Conservation (phyloP, 2,113 vertebrate genomes). For the Python bivittatus region DNA sequence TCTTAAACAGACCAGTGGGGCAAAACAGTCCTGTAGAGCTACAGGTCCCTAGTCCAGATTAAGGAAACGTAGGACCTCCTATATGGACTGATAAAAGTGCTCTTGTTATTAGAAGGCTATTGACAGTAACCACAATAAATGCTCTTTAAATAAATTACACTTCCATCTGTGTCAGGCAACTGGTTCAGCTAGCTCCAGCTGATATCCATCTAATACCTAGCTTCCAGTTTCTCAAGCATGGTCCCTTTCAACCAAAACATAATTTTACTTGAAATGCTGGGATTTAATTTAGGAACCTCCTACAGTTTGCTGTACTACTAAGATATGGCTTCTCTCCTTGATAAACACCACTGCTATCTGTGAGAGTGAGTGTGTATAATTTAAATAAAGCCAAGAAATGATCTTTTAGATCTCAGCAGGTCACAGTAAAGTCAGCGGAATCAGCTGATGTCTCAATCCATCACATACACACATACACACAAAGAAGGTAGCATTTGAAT, state of each 20-base stretch:
- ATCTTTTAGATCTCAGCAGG: neutral
- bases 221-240: neutral
- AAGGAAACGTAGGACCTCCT: neutral
- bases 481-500: neutral
- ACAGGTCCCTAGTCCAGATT: neutral
- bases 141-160: neutral
- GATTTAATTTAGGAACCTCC: neutral
- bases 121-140: neutral
- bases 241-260: neutral
- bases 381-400: neutral
- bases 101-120: neutral
- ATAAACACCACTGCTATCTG: neutral
- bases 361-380: neutral
- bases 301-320: neutral
- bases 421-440: neutral
- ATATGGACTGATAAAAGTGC: neutral
- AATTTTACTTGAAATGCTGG: neutral
- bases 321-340: neutral
- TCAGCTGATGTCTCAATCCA: neutral
- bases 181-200: neutral
- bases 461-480: neutral
- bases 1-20: neutral
- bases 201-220: neutral
- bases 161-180: neutral
- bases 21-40: neutral